A percentile compares a stretch with the other conserved stretches of the same genome.
Conservation (phyloP, 2,888 invertebrate species). For the Pseudococcus viburni region DNA sequence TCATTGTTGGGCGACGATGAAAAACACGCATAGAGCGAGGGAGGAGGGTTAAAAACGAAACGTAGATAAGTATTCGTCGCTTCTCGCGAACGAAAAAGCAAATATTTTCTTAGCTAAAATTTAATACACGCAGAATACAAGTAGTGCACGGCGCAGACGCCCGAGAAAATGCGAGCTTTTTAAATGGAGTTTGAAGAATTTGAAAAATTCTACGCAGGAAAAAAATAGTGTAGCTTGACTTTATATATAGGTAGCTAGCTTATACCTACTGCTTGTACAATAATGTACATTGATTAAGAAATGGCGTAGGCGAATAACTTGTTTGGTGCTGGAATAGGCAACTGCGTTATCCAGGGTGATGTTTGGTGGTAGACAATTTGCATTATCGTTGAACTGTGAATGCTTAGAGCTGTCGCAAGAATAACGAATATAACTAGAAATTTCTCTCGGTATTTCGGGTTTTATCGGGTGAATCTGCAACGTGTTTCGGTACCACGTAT, state of each 20-base stretch:
- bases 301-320: background rate
- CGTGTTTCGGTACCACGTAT: slow-evolving; percentile 29
- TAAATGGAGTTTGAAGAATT: background rate
- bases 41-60: background rate
- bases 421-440: slow-evolving; percentile 37
- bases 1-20: background rate
- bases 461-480: slow-evolving; percentile 36
- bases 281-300: slow-evolving; percentile 17
- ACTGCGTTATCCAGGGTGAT: background rate
- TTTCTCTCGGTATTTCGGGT: slow-evolving; percentile 28
- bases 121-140: background rate
- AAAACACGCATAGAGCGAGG: background rate
- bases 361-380: slow-evolving; percentile 38
- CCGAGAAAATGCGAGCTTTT: background rate
- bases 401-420: slow-evolving; percentile 37
- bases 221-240: background rate
- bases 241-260: background rate
- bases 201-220: background rate
- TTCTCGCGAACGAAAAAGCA: background rate
- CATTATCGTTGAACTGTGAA: slow-evolving; percentile 39
- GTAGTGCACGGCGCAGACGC: too few species aligned
- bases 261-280: background rate
- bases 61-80: background rate
- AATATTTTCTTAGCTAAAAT: background rate
- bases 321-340: background rate